Evolutionary conservation across 2,888 invertebrate genomes (phyloP).

Genomic region (Scaeva pyrastri): DNA sequence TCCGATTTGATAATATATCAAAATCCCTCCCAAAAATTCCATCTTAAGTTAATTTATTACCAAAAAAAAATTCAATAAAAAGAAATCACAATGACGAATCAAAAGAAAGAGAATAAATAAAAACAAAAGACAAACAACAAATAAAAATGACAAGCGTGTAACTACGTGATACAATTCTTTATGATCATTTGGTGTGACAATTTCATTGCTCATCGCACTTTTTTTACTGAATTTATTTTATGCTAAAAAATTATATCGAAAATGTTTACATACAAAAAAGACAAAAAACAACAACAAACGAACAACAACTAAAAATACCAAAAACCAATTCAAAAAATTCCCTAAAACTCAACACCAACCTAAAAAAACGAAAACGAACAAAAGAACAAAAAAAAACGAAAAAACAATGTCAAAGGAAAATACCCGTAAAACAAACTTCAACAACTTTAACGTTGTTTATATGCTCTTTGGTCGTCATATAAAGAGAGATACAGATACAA

Average conservation of each 20-base stretch:
- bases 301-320: slow-evolving; percentile 36
- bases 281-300: slow-evolving; percentile 1
- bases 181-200: slow-evolving; percentile 75
- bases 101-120: slow-evolving; percentile 15
- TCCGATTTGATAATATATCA: too few species aligned
- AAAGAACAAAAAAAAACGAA: too few species aligned
- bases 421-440: slow-evolving; percentile 45
- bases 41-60: neutral
- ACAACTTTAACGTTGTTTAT: slow-evolving; percentile 22
- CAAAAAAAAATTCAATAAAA: slow-evolving; percentile 17
- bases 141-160: slow-evolving; percentile 68
- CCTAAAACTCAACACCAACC: slow-evolving; percentile 33
- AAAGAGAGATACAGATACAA: slow-evolving; percentile 5
- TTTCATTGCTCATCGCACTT: slow-evolving; percentile 74
- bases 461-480: slow-evolving; percentile 10
- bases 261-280: slow-evolving; percentile 61
- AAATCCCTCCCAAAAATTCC: neutral
- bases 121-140: slow-evolving; percentile 12
- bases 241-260: slow-evolving; percentile 66
- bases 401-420: slow-evolving; percentile 41
- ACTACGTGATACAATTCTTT: slow-evolving; percentile 74
- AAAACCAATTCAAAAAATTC: slow-evolving; percentile 63
- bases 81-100: slow-evolving; percentile 22
- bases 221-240: slow-evolving; percentile 33
- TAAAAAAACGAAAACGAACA: neutral